A percentile compares a stretch with the other conserved stretches of the same genome.
Conservation (phyloP, 2,797 vertebrate species). For the Crenuchus spilurus region DNA sequence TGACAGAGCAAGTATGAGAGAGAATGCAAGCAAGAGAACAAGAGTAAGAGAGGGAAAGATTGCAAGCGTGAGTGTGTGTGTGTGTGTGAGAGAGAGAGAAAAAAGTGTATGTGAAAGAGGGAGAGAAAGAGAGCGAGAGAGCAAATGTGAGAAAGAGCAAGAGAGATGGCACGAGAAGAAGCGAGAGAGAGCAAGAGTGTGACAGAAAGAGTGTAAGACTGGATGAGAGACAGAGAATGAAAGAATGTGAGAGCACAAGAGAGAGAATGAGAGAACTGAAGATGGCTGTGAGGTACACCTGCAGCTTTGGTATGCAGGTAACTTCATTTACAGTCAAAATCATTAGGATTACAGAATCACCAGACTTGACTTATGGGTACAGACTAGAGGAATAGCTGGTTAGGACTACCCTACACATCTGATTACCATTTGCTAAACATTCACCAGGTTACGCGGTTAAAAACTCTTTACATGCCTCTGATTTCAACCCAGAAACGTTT, state of each 20-base stretch:
- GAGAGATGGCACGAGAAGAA: neutral
- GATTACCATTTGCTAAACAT: slow-evolving; percentile 44
- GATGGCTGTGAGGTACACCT: neutral
- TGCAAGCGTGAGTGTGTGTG: too few species aligned
- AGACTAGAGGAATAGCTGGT: neutral
- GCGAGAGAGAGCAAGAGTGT: slow-evolving; percentile 6
- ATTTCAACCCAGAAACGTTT: neutral
- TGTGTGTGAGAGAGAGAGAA: neutral
- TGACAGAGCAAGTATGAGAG: too few species aligned
- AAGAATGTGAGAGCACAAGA: slow-evolving; percentile 48
- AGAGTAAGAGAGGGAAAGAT: too few species aligned
- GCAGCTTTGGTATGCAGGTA: neutral
- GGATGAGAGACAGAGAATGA: neutral
- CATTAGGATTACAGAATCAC: neutral
- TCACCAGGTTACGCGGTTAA: slow-evolving; percentile 30
- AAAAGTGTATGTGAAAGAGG: too few species aligned
- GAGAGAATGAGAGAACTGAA: neutral
- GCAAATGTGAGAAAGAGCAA: slow-evolving; percentile 51
- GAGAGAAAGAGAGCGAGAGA: neutral
- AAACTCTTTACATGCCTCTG: slow-evolving; percentile 19
- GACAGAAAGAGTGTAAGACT: neutral
- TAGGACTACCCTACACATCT: neutral
- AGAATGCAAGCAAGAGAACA: too few species aligned
- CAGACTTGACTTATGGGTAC: too few species aligned
- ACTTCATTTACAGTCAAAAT: neutral